These are phyloP conservation scores for Puma concolor DNA, from an alignment of 2,113 vertebrate genomes.

Conservation along the genomic window DNA sequence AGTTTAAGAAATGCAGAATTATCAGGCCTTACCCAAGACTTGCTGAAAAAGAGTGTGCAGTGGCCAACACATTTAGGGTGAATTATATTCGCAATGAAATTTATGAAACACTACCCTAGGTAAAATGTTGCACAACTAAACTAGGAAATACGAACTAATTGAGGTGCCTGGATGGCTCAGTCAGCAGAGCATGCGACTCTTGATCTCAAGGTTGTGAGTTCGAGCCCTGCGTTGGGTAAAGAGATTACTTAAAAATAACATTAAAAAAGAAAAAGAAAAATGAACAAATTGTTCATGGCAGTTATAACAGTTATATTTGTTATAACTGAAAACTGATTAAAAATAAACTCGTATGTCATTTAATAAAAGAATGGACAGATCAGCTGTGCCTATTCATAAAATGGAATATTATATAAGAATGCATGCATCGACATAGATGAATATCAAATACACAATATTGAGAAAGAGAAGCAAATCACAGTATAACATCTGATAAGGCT, in stretches of 20 bases:
- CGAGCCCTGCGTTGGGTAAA: too few relatives aligned
- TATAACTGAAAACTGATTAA: not conserved
- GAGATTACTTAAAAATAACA: too few relatives aligned
- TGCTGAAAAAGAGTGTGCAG: not conserved
- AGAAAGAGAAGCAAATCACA: not conserved
- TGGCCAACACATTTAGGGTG: not conserved
- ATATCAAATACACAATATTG: not conserved
- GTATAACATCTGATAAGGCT: not conserved
- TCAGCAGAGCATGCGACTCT: too few relatives aligned
- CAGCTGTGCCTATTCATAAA: not conserved
- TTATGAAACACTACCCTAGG: not conserved
- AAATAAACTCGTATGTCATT: not conserved
- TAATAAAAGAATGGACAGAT: not conserved
- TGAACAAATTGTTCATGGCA: not conserved
- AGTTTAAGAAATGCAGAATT: not conserved
- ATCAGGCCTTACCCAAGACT: not conserved
- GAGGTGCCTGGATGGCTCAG: too few relatives aligned
- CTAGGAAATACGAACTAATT: not conserved
- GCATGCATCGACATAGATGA: not conserved
- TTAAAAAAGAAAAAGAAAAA: not conserved
- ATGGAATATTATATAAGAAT: not conserved
- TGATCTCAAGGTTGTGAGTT: too few relatives aligned
- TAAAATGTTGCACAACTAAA: not conserved
- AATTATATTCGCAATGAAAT: not conserved
- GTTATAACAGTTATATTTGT: not conserved